phyloP scores from a whole-genome alignment of 2,888 invertebrate genomes.

The Drosophila greeni region DNA sequence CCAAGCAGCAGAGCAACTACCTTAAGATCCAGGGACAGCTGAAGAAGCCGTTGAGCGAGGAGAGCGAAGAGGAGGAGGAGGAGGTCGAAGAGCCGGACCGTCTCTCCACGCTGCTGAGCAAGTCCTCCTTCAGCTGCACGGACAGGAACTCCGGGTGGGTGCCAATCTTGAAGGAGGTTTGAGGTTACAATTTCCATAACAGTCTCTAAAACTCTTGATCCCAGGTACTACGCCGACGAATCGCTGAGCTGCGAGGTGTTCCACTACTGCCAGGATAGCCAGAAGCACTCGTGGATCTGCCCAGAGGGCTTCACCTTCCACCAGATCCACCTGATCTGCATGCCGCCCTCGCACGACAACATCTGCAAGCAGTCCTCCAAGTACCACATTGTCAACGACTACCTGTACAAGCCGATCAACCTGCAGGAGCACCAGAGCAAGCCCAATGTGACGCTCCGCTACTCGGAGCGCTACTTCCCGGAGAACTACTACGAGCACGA shows the following conservation, averaged over 20 bases:
- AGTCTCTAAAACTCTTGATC: background rate
- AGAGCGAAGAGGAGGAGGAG: slow-evolving; percentile 85
- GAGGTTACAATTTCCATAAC: no score
- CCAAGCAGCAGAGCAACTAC: slow-evolving; percentile 73
- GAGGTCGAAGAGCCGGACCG: slow-evolving; percentile 93
- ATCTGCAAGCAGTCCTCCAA: slow-evolving; percentile 93
- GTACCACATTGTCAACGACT: slow-evolving; percentile 95
- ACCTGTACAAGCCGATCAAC: slow-evolving; percentile 92
- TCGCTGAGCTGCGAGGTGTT: slow-evolving; percentile 93
- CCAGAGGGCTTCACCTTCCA: slow-evolving; percentile 88
- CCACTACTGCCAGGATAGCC: slow-evolving; percentile 94
- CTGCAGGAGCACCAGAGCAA: slow-evolving; percentile 89
- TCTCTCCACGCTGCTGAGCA: slow-evolving; percentile 86
- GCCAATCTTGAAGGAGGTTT: no score
- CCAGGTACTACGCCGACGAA: slow-evolving; percentile 91
- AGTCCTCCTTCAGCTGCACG: slow-evolving; percentile 90
- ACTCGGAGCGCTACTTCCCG: slow-evolving; percentile 91
- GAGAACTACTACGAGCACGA: slow-evolving; percentile 86
- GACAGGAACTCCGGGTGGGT: slow-evolving; percentile 86
- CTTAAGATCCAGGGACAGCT: slow-evolving; percentile 60
- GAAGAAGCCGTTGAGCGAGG: slow-evolving; percentile 79
- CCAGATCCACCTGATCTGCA: slow-evolving; percentile 94
- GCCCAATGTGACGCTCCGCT: slow-evolving; percentile 88
- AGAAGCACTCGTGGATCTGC: slow-evolving; percentile 95
- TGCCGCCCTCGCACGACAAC: slow-evolving; percentile 93